These are phyloP conservation scores for Pterocles burchelli DNA, from an alignment of 2,113 vertebrate species.

Conservation along the genomic window DNA sequence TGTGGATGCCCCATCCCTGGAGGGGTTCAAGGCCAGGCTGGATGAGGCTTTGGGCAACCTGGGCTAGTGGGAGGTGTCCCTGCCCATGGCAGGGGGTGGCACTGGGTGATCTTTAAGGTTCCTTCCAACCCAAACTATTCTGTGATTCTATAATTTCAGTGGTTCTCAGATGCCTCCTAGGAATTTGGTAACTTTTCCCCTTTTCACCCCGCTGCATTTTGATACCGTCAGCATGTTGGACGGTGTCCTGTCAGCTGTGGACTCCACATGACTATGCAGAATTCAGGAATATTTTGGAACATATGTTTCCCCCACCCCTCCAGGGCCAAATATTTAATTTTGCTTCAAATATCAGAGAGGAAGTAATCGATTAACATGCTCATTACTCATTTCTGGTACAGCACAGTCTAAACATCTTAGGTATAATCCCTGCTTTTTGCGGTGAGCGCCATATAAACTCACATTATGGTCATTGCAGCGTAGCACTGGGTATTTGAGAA, in stretches of 20 bases:
- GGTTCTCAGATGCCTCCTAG: background rate
- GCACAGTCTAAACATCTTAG: background rate
- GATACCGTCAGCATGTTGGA: background rate
- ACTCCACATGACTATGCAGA: background rate
- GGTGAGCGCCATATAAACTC: fast-evolving
- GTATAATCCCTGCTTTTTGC: background rate
- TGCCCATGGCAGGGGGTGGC: no score
- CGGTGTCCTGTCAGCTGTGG: background rate
- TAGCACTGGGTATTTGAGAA: background rate
- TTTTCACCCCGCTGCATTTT: background rate
- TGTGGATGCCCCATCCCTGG: no score
- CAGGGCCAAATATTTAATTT: background rate
- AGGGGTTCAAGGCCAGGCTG: no score
- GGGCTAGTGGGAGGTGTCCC: no score
- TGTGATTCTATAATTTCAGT: background rate
- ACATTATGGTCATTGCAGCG: background rate
- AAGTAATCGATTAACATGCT: background rate
- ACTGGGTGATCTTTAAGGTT: no score
- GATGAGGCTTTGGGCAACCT: no score
- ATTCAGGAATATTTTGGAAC: background rate
- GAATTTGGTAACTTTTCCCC: fast-evolving
- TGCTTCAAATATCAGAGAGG: background rate
- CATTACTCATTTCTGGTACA: constrained; percentile 16
- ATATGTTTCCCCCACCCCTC: background rate
- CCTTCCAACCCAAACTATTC: no score